A percentile compares a stretch with the other conserved stretches of the same genome.
phyloP scores from a whole-genome alignment of 2,797 vertebrate species.

The Gymnocypris eckloni region DNA sequence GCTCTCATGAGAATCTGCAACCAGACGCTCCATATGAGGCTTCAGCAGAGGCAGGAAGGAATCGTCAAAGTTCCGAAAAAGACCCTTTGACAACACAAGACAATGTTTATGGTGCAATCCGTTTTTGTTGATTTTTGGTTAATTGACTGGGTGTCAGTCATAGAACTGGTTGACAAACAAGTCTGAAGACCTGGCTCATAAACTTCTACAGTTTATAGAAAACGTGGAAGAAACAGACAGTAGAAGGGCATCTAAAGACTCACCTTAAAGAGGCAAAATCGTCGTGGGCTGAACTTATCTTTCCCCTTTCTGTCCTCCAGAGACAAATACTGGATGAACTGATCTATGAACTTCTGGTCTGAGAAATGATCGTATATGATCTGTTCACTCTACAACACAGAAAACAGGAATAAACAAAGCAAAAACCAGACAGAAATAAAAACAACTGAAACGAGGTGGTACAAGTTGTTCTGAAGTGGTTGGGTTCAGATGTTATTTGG shows the following conservation, averaged over 20 bases:
- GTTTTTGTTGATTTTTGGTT: too few species aligned
- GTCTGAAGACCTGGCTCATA: neutral
- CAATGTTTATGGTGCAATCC: neutral
- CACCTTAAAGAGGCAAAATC: slow-evolving; percentile 99
- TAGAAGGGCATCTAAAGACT: neutral
- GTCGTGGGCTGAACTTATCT: slow-evolving; percentile 96
- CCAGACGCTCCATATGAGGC: slow-evolving; percentile 91
- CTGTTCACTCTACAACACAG: slow-evolving; percentile 85
- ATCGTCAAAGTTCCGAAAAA: slow-evolving; percentile 94
- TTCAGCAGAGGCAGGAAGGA: slow-evolving; percentile 87
- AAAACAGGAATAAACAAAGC: slow-evolving; percentile 18
- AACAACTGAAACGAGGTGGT: neutral
- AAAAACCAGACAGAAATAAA: neutral
- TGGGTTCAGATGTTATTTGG: neutral
- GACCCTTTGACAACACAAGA: slow-evolving; percentile 77
- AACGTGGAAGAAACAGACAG: neutral
- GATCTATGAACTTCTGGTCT: slow-evolving; percentile 91
- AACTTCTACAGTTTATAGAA: too few species aligned
- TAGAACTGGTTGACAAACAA: neutral
- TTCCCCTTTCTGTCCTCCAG: slow-evolving; percentile 98
- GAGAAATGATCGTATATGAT: slow-evolving; percentile 96
- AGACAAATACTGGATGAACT: slow-evolving; percentile 95
- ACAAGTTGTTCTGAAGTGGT: neutral
- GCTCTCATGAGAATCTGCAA: slow-evolving; percentile 92
- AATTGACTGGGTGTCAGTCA: neutral